Conservation (phyloP, 1,140 invertebrate species). For the Zaprionus kolodkinae region DNA sequence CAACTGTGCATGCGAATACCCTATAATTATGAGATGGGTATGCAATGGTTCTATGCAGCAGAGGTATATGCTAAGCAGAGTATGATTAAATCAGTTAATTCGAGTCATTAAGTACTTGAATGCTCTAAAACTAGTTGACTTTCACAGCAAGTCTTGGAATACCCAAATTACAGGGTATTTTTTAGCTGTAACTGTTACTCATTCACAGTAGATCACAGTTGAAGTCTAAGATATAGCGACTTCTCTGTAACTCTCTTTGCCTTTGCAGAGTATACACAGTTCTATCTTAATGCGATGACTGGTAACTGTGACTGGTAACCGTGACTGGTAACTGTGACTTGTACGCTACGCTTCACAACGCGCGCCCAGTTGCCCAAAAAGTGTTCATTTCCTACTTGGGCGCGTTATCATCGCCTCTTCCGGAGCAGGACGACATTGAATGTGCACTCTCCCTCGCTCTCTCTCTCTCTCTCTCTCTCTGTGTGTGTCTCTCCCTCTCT, state of each 20-base stretch:
- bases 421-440: constrained; percentile 59
- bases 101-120: too few relatives aligned
- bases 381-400: constrained; percentile 77
- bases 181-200: not conserved
- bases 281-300: not conserved
- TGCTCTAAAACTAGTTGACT: not conserved
- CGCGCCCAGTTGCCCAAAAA: constrained; percentile 66
- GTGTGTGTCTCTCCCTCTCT: constrained; percentile 13
- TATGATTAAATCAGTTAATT: too few relatives aligned
- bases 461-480: not conserved
- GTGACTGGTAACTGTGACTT: not conserved
- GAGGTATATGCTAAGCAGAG: too few relatives aligned
- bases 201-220: not conserved
- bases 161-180: not conserved
- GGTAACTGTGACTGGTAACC: not conserved
- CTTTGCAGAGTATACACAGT: not conserved
- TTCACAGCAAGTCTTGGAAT: not conserved
- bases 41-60: not conserved
- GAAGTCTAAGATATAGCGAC: too few relatives aligned
- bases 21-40: not conserved
- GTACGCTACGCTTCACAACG: constrained; percentile 17
- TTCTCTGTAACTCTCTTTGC: not conserved
- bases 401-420: constrained; percentile 76
- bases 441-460: not conserved
- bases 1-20: constrained; percentile 3